A percentile compares a stretch with the other conserved stretches of the same genome.
Evolutionary conservation across 2,888 invertebrate genomes (phyloP).

Genomic region (Galerucella calmariensis): DNA sequence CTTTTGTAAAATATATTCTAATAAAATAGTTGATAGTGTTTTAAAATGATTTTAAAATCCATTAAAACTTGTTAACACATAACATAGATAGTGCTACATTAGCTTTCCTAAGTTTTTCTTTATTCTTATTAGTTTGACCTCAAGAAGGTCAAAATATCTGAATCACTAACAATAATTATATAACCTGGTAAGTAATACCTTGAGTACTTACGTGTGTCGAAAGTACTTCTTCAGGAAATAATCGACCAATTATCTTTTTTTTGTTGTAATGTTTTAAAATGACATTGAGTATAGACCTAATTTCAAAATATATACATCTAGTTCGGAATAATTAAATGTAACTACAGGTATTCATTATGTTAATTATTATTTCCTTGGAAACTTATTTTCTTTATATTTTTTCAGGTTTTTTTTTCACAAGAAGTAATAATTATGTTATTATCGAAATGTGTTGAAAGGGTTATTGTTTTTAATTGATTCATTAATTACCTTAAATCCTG

Average conservation of each 20-base stretch:
- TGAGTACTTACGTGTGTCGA: neutral
- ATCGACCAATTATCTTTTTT: neutral
- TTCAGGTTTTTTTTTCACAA: conserved; percentile 2
- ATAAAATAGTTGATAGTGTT: no score
- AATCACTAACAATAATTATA: neutral
- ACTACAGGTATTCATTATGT: conserved; percentile 11
- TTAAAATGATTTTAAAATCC: no score
- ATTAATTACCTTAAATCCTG: neutral
- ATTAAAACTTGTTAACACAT: no score
- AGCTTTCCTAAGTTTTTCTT: no score
- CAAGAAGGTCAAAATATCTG: no score
- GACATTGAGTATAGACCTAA: conserved; percentile 10
- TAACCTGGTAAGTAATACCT: neutral
- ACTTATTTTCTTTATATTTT: neutral
- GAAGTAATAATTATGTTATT: neutral
- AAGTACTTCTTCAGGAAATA: conserved; percentile 16
- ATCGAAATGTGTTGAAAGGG: conserved; percentile 2
- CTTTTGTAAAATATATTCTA: no score
- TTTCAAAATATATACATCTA: conserved; percentile 10
- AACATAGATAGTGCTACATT: no score
- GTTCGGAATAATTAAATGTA: conserved; percentile 6
- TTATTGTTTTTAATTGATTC: neutral
- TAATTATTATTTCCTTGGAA: conserved; percentile 8
- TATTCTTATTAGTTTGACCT: no score
- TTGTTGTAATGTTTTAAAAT: neutral